phyloP scores from a whole-genome alignment of 2,797 vertebrate genomes.

The Rhinogobio ventralis region DNA sequence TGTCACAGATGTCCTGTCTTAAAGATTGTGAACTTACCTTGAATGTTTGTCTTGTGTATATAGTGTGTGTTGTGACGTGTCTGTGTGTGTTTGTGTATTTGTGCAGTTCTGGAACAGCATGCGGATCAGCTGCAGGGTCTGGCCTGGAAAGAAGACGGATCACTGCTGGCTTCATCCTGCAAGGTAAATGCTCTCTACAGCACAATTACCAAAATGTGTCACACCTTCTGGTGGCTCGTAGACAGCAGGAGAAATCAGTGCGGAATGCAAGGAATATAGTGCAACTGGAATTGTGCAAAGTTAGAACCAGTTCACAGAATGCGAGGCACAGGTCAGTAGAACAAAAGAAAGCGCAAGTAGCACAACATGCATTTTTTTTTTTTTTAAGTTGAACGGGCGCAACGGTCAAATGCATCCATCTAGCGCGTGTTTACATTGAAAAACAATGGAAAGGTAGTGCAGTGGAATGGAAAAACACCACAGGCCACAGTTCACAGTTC shows the following conservation, averaged over 20 bases:
- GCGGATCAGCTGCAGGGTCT: conserved; percentile 87
- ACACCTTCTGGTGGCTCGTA: background rate
- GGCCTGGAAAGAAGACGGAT: conserved; percentile 89
- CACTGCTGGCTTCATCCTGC: conserved; percentile 86
- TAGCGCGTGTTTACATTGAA: no score
- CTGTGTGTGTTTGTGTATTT: conserved; percentile 54
- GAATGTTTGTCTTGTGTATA: background rate
- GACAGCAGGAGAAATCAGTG: background rate
- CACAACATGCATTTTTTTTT: no score
- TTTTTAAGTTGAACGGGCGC: no score
- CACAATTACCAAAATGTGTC: no score
- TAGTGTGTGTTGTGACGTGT: conserved; percentile 8
- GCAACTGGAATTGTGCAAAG: background rate
- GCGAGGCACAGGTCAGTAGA: background rate
- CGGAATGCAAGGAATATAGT: background rate
- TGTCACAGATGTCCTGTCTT: background rate
- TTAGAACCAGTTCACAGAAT: background rate
- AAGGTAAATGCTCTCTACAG: conserved; percentile 79
- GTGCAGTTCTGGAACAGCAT: conserved; percentile 85
- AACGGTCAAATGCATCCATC: background rate
- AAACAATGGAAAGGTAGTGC: no score
- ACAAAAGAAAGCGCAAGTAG: background rate
- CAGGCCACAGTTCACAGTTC: no score
- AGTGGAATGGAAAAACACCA: no score
- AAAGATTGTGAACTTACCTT: background rate